Percentiles rank a stretch among this genome's conserved stretches.
These are phyloP conservation scores for Rotaria macrura DNA, from an alignment of 2,888 invertebrate genomes.

Conservation along the genomic window DNA sequence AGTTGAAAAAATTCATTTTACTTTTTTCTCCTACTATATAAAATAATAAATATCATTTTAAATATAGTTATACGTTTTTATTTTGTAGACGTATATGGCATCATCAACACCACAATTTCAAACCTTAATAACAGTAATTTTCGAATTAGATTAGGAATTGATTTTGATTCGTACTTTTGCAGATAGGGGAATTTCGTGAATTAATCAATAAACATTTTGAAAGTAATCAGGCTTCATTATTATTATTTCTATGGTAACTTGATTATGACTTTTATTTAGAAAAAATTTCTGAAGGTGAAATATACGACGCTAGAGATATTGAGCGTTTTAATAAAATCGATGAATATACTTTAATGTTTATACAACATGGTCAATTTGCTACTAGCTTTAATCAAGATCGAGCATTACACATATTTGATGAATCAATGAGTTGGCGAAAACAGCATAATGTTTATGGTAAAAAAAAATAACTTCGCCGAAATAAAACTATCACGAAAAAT, in stretches of 20 bases:
- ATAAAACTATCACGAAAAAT: neutral
- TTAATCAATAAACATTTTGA: neutral
- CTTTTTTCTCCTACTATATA: no score
- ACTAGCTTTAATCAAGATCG: neutral
- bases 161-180: neutral
- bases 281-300: neutral
- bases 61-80: no score
- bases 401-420: neutral
- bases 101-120: neutral
- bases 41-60: no score
- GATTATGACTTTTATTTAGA: neutral
- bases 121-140: neutral
- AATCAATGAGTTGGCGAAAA: neutral
- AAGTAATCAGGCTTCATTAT: neutral
- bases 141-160: neutral
- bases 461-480: no score
- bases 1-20: no score
- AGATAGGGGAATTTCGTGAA: neutral
- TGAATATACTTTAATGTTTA: neutral
- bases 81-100: neutral
- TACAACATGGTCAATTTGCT: neutral
- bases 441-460: neutral
- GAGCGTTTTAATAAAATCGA: neutral
- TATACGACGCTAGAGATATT: neutral
- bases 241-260: no score